Evolutionary conservation across 2,797 vertebrate genomes (phyloP).

Genomic region (Labeo calbasu): DNA sequence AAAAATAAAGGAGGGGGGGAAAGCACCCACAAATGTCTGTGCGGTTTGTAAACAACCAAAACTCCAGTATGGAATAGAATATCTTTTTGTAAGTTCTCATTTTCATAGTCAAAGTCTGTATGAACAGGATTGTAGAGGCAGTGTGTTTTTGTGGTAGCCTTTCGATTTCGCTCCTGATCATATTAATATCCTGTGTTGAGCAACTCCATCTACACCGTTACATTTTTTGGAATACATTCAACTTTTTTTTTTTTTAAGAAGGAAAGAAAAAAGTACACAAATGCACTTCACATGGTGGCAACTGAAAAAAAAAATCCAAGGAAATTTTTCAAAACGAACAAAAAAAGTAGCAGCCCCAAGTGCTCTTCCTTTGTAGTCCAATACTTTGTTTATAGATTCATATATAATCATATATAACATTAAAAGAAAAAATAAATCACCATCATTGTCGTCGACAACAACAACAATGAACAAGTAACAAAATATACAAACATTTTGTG

Average conservation of each 20-base stretch:
- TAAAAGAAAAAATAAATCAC: conserved; percentile 74
- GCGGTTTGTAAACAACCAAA: conserved; percentile 87
- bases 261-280: conserved; percentile 71
- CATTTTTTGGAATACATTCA: conserved; percentile 87
- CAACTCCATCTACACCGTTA: conserved; percentile 73
- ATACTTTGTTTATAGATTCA: conserved; percentile 85
- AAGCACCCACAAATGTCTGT: conserved; percentile 80
- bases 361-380: conserved; percentile 83
- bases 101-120: conserved; percentile 74
- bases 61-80: conserved; percentile 85
- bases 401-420: conserved; percentile 74
- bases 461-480: conserved; percentile 84
- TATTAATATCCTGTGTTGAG: conserved; percentile 76
- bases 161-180: conserved; percentile 65
- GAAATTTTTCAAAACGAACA: conserved; percentile 70
- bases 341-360: conserved; percentile 85
- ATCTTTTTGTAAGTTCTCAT: conserved; percentile 72
- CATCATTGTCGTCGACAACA: conserved; percentile 80
- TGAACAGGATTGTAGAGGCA: conserved; percentile 85
- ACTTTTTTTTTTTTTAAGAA: conserved; percentile 74
- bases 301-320: conserved; percentile 72
- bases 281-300: conserved; percentile 82
- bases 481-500: conserved; percentile 81
- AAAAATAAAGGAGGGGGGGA: conserved; percentile 55
- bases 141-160: conserved; percentile 81